Conservation (phyloP, 2,797 vertebrate genomes). For the Petrocephalus sullivani region DNA sequence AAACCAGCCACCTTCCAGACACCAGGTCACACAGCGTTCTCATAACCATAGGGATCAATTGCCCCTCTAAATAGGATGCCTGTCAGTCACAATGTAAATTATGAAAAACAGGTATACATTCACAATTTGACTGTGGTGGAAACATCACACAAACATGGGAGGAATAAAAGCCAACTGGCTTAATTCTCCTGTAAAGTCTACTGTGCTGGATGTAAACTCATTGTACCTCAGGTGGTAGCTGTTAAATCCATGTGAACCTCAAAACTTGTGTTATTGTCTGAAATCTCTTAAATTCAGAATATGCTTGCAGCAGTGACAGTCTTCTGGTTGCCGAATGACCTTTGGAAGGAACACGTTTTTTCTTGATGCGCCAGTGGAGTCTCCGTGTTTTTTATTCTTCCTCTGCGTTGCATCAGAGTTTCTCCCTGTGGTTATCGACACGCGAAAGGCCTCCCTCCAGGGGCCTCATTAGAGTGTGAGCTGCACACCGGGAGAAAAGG, state of each 20-base stretch:
- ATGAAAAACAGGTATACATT: background rate
- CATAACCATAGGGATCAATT: background rate
- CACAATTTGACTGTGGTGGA: background rate
- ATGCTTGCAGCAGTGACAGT: background rate
- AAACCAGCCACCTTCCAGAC: background rate
- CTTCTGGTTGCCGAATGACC: background rate
- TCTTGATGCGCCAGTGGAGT: background rate
- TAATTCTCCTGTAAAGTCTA: background rate
- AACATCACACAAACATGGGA: background rate
- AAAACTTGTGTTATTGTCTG: background rate
- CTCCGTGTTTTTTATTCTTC: background rate
- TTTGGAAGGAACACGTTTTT: background rate
- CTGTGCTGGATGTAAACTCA: background rate
- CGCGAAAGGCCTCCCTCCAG: background rate
- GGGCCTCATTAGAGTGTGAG: background rate
- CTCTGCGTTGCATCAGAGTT: background rate
- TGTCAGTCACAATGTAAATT: background rate
- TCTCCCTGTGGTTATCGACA: background rate
- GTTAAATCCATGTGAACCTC: background rate
- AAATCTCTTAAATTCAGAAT: background rate
- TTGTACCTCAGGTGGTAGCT: background rate
- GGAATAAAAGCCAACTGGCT: background rate
- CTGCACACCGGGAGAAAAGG: background rate
- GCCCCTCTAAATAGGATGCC: background rate
- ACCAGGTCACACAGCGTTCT: background rate